A percentile compares a stretch with the other conserved stretches of the same genome.
Conservation (phyloP, 64 coral and sea anemone genomes). For the Pachyseris speciosa region DNA sequence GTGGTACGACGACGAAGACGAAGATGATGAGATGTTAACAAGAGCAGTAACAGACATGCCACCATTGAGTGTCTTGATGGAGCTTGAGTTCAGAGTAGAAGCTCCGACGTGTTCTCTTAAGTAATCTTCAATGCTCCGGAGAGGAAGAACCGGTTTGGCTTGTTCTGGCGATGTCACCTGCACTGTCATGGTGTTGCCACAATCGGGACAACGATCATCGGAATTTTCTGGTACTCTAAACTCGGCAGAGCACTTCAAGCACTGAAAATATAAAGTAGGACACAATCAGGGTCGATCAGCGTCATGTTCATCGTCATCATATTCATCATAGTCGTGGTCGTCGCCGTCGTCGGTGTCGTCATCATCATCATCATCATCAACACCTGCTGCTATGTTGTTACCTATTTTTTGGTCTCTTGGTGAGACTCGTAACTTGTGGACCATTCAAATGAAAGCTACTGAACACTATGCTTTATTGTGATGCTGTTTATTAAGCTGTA, state of each 20-base stretch:
- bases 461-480: too few species aligned
- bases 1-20: slow-evolving; percentile 2
- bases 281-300: neutral
- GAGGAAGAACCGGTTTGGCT: neutral
- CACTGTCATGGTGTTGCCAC: slow-evolving; percentile 55
- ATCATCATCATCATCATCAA: too few species aligned
- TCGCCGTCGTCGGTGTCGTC: too few species aligned
- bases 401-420: too few species aligned
- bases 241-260: slow-evolving; percentile 77
- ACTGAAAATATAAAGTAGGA: slow-evolving; percentile 35
- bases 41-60: slow-evolving; percentile 10
- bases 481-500: too few species aligned
- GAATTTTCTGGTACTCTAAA: slow-evolving; percentile 39
- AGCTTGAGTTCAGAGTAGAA: slow-evolving; percentile 7
- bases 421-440: too few species aligned
- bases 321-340: too few species aligned
- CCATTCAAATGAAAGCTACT: too few species aligned
- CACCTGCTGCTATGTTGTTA: too few species aligned
- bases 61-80: slow-evolving; percentile 17
- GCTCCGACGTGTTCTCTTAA: neutral
- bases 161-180: slow-evolving; percentile 31
- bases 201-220: slow-evolving; percentile 72
- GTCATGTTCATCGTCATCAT: neutral
- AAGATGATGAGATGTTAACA: slow-evolving; percentile 2
- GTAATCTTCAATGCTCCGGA: neutral